These are phyloP conservation scores for Helleia helle DNA, from an alignment of 2,888 invertebrate species.

Conservation along the genomic window DNA sequence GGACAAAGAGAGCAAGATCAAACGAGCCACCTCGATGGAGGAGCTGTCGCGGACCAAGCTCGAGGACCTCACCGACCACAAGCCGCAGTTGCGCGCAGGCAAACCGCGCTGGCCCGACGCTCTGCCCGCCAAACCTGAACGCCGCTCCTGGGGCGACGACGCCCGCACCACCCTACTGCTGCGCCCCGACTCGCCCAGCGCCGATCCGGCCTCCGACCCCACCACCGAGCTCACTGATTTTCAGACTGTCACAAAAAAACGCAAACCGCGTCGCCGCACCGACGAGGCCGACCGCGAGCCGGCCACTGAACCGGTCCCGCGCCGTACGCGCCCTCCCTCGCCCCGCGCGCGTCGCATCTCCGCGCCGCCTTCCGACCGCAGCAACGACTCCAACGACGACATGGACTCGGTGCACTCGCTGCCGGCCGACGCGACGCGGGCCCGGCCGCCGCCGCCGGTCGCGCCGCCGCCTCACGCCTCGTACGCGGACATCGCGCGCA, in stretches of 20 bases:
- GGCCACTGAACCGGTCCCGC: conserved; percentile 19
- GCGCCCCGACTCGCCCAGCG: conserved; percentile 21
- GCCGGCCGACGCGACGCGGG: conserved; percentile 59
- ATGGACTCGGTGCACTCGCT: conserved; percentile 90
- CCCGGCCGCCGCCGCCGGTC: conserved; percentile 61
- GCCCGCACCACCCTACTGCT: conserved; percentile 53
- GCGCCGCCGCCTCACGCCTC: conserved; percentile 72
- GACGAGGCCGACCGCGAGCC: conserved; percentile 46
- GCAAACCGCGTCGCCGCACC: conserved; percentile 82
- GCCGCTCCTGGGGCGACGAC: conserved; percentile 81
- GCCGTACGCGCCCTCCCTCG: conserved; percentile 63
- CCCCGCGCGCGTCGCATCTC: conserved; percentile 48
- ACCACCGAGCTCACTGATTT: conserved; percentile 80
- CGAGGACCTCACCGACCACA: conserved; percentile 76
- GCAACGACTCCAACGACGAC: conserved; percentile 85
- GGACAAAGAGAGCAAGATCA: conserved; percentile 58
- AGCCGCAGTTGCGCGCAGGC: conserved; percentile 74
- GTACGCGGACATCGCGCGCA: conserved; percentile 87
- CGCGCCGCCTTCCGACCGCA: conserved; percentile 89
- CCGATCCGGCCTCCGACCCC: conserved; percentile 22
- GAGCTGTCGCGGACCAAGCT: conserved; percentile 85
- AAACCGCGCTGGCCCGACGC: conserved; percentile 22
- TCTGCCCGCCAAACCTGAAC: conserved; percentile 50
- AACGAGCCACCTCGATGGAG: conserved; percentile 86
- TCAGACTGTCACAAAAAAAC: conserved; percentile 88